phyloP scores from a whole-genome alignment of 2,888 invertebrate species.

The Dasypogon diadema region DNA sequence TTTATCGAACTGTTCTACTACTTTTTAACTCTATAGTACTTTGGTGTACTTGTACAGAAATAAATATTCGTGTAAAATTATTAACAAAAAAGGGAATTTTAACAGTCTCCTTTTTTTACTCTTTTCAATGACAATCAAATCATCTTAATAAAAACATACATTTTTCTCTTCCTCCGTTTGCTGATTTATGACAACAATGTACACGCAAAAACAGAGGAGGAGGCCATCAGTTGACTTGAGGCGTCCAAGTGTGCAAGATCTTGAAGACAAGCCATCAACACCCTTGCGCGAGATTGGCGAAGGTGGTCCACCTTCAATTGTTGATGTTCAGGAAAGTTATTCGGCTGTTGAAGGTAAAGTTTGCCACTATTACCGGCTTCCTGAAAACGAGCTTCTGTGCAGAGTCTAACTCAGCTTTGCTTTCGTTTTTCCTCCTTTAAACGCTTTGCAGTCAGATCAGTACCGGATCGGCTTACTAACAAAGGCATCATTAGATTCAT shows the following conservation, averaged over 20 bases:
- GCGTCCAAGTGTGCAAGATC: constrained; percentile 89
- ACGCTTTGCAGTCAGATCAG: too few species aligned
- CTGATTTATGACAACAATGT: too few species aligned
- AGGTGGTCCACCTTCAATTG: constrained; percentile 88
- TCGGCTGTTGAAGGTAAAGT: constrained; percentile 92
- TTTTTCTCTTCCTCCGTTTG: constrained; percentile 34
- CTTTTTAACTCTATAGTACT: too few species aligned
- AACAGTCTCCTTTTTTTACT: too few species aligned
- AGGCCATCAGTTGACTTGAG: constrained; percentile 92
- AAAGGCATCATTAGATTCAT: too few species aligned
- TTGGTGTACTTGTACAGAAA: neutral
- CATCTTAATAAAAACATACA: neutral
- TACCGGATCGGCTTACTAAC: too few species aligned
- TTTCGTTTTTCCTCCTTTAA: too few species aligned
- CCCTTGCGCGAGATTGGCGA: constrained; percentile 85
- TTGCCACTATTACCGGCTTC: too few species aligned
- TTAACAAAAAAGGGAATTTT: neutral
- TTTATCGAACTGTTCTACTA: too few species aligned
- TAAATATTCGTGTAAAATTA: neutral
- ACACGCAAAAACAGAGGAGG: constrained; percentile 73
- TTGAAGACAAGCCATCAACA: constrained; percentile 90
- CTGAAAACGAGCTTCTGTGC: too few species aligned
- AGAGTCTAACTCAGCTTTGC: too few species aligned
- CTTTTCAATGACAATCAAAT: too few species aligned
- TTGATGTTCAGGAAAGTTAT: constrained; percentile 94